phyloP scores from a whole-genome alignment of 2,888 invertebrate genomes.

The Erebia ligea region DNA sequence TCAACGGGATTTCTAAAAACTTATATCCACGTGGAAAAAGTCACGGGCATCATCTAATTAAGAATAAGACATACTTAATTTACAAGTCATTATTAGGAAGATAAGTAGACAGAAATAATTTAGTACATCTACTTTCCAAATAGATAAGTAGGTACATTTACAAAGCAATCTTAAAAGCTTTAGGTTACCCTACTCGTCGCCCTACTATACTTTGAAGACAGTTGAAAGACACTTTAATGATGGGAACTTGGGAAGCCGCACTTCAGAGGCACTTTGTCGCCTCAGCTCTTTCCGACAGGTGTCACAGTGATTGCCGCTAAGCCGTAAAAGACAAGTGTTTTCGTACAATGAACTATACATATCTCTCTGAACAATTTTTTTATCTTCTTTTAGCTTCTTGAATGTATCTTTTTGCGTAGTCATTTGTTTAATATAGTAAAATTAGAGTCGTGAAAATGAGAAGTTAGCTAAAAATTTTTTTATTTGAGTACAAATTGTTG shows the following conservation, averaged over 20 bases:
- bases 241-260: constrained; percentile 18
- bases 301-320: constrained; percentile 18
- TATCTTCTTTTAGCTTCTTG: neutral
- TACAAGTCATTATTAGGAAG: too few species aligned
- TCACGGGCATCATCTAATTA: too few species aligned
- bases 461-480: too few species aligned
- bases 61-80: too few species aligned
- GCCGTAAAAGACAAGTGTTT: constrained; percentile 8
- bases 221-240: constrained; percentile 22
- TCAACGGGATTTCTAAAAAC: too few species aligned
- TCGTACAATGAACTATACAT: neutral
- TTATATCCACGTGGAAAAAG: too few species aligned
- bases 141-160: neutral
- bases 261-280: constrained; percentile 18
- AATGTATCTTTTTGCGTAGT: neutral
- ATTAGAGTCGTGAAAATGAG: too few species aligned
- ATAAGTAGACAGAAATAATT: neutral
- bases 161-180: neutral
- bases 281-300: constrained; percentile 20
- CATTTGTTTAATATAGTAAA: too few species aligned
- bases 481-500: too few species aligned
- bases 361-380: neutral
- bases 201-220: constrained; percentile 16
- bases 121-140: neutral
- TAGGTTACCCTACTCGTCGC: neutral